Evolutionary conservation across 2,888 invertebrate genomes (phyloP), one percentile per base, ranked within the genome.

Genomic region (Deilephila elpenor): DNA sequence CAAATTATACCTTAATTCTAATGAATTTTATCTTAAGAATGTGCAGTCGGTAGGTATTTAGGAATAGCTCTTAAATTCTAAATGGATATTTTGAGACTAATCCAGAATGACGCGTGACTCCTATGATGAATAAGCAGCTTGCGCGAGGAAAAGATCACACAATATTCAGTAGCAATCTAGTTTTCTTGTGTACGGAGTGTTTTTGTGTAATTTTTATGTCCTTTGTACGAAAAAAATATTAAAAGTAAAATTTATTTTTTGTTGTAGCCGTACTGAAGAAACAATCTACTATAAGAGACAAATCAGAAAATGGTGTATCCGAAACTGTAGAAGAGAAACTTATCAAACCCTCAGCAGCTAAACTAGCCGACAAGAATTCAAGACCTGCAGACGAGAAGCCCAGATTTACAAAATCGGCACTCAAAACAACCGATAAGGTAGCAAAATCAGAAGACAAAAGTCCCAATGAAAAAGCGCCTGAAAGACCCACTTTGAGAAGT

Each of bases 191-290:
- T 62, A n/a, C 44, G 20, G 64, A 44, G 64, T 64, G 64, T 44
- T 61, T 61, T 61, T 53, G 53, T 20, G 8, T 4, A 3, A 6
- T 11, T 37, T 62, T 62, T 34, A 7, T n/a, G 44, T 20, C 37
- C n/a, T 20, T 8, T 11, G 5, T 64, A 0, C 11, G n/a, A 64
- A 20, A 3, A 59, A n/a, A 25, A 25, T 60, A 11, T 67, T 6
- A 1, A 37, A 14, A 25, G 25, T 71, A 71, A 72, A 32, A 70
- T 25, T 60, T 7, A 25, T 74, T 80, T 77, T 73, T 71, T 76
- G 72, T 92, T 89, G 71, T 91, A 95, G 95, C 95, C 64, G 88
- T 86, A 56, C 82, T 95, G 72, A 94, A 92, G 78, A 94, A 95
- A 75, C 95, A 95, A 79, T 72, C 93, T 0, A 93, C 94, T n/a